Evolutionary conservation across 2,797 vertebrate species (phyloP), one percentile per base, ranked within the genome.

Genomic region (Miichthys miiuy): DNA sequence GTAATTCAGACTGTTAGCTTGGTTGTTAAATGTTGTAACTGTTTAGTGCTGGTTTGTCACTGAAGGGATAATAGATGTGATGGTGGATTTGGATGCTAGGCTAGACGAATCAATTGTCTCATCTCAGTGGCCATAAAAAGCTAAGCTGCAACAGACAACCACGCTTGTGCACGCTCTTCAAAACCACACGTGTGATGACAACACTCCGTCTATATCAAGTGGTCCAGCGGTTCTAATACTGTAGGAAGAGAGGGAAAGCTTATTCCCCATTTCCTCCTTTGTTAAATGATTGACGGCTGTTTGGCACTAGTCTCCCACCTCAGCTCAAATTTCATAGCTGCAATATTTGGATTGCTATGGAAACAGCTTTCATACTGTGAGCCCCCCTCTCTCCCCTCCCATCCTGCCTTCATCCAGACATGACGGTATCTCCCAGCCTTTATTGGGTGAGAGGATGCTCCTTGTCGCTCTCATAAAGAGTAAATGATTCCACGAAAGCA

Each of bases 311-410:
- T 63, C 82, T 90, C 64, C 77, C 56, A 72, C 87, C 81, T 77
- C 64, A 66, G 41, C 84, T 92, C 80, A 77, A n/a, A 84, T 88
- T 86, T 91, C 79, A 87, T 76, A 57, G 87, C 82, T 74, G 87
- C 77, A 88, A 90, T 88, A 92, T 93, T 92, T 91, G 89, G 83
- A 94, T 95, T 91, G 90, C 94, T 91, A 93, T 94, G 94, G 93
- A 80, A 94, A 94, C 93, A 81, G 86, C 83, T 79, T 79, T 87
- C 81, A 87, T 83, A 74, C 72, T 41, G 76, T 55, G 61, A 71
- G 60, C 42, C 23, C 55, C 75, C 34, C 42, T 66, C 23, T 61
- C 51, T 4, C 0, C 46, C 50, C 47, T 5, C 60, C 25, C 41
- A 54, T 61, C 64, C 81, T 10, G 61, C 62, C 52, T 69, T 68